Conservation (phyloP, 2,888 invertebrate genomes). For the Prosopocoilus inquinatus region DNA sequence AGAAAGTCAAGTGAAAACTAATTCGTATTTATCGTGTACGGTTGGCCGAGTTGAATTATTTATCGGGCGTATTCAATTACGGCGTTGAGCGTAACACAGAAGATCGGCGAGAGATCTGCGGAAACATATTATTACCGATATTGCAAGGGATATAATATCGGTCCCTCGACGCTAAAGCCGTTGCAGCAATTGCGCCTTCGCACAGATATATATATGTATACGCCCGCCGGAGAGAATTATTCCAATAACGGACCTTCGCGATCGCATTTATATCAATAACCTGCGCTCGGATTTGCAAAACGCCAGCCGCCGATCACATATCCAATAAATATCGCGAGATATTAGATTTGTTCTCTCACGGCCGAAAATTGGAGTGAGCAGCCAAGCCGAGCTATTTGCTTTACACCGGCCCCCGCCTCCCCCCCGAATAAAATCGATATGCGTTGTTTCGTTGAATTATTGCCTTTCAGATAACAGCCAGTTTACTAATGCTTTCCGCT, state of each 20-base stretch:
- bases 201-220: too few species aligned
- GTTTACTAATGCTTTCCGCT: too few species aligned
- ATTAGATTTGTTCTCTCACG: conserved; percentile 6
- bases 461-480: too few species aligned
- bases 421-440: background rate
- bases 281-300: conserved; percentile 26
- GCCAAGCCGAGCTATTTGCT: background rate
- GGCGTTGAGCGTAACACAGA: conserved; percentile 20
- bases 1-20: too few species aligned
- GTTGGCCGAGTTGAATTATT: background rate
- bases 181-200: conserved; percentile 30
- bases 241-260: conserved; percentile 29
- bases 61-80: conserved; percentile 16
- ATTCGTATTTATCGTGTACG: too few species aligned
- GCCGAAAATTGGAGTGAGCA: background rate
- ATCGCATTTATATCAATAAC: conserved; percentile 35
- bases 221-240: conserved; percentile 31
- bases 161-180: conserved; percentile 27
- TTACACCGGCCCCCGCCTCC: background rate
- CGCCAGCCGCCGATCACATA: conserved; percentile 19
- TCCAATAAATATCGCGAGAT: conserved; percentile 19
- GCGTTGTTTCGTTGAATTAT: background rate
- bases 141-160: conserved; percentile 25
- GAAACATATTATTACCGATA: conserved; percentile 1
- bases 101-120: conserved; percentile 21